phyloP scores from a whole-genome alignment of 2,888 invertebrate genomes.

The Erebia epiphron region DNA sequence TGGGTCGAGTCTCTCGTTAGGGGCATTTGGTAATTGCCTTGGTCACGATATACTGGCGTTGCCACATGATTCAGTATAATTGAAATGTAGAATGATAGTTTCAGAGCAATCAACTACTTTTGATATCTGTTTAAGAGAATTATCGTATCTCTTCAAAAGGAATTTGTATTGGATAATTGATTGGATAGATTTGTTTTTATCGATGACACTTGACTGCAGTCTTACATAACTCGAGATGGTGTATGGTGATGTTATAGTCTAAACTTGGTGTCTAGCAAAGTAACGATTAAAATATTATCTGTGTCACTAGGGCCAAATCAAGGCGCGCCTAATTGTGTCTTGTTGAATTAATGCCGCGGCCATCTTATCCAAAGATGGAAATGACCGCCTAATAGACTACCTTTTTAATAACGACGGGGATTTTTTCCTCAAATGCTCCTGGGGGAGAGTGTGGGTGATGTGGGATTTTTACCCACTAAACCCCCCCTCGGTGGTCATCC shows the following conservation, averaged over 20 bases:
- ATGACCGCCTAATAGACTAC: too few species aligned
- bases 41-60: conserved; percentile 47
- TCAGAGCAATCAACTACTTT: conserved; percentile 32
- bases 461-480: too few species aligned
- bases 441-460: too few species aligned
- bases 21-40: conserved; percentile 50
- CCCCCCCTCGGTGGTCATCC: too few species aligned
- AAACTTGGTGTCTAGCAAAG: background rate
- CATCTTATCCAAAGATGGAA: too few species aligned
- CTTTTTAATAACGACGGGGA: too few species aligned
- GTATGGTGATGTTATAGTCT: background rate
- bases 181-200: conserved; percentile 1
- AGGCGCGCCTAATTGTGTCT: too few species aligned
- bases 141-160: background rate
- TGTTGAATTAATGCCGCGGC: too few species aligned
- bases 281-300: too few species aligned
- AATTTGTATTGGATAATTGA: conserved; percentile 1
- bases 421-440: too few species aligned
- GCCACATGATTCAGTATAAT: conserved; percentile 45
- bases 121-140: background rate
- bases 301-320: too few species aligned
- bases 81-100: conserved; percentile 41
- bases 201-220: background rate
- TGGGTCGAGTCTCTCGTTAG: conserved; percentile 45
- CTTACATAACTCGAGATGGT: background rate